Evolutionary conservation across 2,113 vertebrate species (phyloP).

Genomic region (Gorsachius goisagi): DNA sequence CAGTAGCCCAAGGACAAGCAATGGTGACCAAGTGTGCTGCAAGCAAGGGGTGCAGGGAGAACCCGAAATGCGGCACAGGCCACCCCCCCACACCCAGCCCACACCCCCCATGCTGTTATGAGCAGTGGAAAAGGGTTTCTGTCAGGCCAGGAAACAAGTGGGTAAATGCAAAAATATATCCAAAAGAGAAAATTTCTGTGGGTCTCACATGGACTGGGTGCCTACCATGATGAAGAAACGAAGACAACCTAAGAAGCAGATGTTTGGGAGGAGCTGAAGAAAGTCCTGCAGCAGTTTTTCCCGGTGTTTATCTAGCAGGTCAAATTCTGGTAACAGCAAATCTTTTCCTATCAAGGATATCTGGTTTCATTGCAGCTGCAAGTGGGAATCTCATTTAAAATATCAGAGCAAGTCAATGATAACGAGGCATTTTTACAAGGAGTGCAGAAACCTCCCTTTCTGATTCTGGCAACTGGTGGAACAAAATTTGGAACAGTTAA

Average conservation of each 20-base stretch:
- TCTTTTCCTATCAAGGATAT: not conserved
- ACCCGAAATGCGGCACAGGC: not conserved
- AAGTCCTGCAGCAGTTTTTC: not conserved
- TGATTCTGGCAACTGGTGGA: not conserved
- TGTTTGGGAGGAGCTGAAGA: not conserved
- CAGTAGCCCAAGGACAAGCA: not conserved
- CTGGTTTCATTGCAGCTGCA: not conserved
- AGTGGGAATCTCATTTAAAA: not conserved
- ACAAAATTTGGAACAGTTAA: not conserved
- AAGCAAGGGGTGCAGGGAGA: not conserved
- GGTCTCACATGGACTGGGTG: rapidly evolving
- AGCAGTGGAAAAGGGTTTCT: not conserved
- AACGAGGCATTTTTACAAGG: not conserved
- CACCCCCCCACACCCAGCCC: too few relatives aligned
- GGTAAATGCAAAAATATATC: not conserved
- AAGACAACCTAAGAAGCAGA: not conserved
- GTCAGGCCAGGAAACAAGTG: not conserved
- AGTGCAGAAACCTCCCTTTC: not conserved
- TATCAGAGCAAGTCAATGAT: not conserved
- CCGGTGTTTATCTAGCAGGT: not conserved
- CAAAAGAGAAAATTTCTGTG: not conserved
- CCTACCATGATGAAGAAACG: not conserved
- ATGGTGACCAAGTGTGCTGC: not conserved
- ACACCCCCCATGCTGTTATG: too few relatives aligned
- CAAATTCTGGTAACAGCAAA: not conserved